A percentile compares a stretch with the other conserved stretches of the same genome.
These are phyloP conservation scores for Agrotis segetum DNA, from an alignment of 2,888 invertebrate genomes.

Conservation along the genomic window DNA sequence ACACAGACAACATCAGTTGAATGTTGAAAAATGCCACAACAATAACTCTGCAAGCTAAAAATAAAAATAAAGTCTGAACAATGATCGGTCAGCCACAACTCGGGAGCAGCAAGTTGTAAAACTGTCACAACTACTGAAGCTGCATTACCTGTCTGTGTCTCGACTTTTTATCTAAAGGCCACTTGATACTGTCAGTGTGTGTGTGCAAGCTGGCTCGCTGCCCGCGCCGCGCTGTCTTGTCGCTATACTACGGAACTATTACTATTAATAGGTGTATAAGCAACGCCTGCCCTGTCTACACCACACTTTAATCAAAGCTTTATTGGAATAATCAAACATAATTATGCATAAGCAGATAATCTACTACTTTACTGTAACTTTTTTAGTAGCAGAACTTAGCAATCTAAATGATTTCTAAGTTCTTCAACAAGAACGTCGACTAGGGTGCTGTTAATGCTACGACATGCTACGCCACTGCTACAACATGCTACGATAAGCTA, in stretches of 20 bases:
- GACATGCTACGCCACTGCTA: not conserved
- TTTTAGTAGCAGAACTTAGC: too few species aligned
- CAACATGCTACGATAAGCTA: not conserved
- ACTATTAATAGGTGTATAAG: not conserved
- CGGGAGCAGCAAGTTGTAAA: constrained; percentile 1
- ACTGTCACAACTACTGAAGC: constrained; percentile 12
- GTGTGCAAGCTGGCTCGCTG: constrained; percentile 30
- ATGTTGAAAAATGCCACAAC: too few species aligned
- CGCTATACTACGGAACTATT: constrained; percentile 1
- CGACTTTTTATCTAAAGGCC: constrained; percentile 2
- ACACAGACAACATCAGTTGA: too few species aligned
- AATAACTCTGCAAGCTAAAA: not conserved
- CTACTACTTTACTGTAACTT: not conserved
- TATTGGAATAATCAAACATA: not conserved
- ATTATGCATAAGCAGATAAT: too few species aligned
- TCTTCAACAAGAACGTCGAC: not conserved
- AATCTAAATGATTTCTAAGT: too few species aligned
- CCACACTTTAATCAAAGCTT: too few species aligned
- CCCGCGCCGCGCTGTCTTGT: constrained; percentile 31
- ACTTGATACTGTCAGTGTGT: constrained; percentile 4
- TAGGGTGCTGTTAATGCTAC: not conserved
- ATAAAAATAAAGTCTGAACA: not conserved
- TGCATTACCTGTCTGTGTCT: constrained; percentile 22
- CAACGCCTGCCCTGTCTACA: not conserved
- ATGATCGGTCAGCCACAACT: constrained; percentile 2